Conservation (phyloP, 2,888 invertebrate genomes). For the Chalcosyrphus nemorum region DNA sequence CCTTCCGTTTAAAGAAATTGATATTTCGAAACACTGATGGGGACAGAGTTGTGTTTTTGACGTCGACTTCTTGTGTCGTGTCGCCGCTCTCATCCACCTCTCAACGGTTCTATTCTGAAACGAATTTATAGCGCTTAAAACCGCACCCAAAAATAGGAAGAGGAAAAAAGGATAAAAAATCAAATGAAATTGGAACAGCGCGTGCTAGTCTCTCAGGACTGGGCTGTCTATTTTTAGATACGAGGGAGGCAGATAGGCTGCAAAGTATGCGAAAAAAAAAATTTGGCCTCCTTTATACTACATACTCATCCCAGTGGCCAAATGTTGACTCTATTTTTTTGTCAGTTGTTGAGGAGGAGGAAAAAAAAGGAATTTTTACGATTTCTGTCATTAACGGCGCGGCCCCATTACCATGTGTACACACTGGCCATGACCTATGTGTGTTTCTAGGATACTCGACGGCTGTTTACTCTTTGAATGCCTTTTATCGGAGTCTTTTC, state of each 20-base stretch:
- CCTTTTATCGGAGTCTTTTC: conserved; percentile 33
- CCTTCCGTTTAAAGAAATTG: conserved; percentile 8
- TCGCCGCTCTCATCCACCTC: neutral
- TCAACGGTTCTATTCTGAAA: conserved; percentile 1
- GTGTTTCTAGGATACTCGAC: conserved; percentile 29
- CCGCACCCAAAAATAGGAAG: conserved; percentile 33
- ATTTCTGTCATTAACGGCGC: conserved; percentile 32
- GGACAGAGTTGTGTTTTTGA: neutral
- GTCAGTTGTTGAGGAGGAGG: neutral
- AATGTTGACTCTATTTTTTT: neutral
- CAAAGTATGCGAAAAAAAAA: conserved; percentile 29
- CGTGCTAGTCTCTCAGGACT: conserved; percentile 4
- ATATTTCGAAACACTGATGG: neutral
- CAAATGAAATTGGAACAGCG: conserved; percentile 51
- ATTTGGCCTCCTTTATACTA: conserved; percentile 22
- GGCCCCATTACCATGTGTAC: conserved; percentile 6
- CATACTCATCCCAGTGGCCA: neutral
- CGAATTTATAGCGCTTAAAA: conserved; percentile 17
- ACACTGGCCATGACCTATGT: conserved; percentile 58
- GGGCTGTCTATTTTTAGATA: conserved; percentile 43
- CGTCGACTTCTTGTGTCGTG: neutral
- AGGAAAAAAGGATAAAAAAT: conserved; percentile 32
- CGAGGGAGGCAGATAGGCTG: neutral
- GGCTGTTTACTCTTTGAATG: conserved; percentile 1
- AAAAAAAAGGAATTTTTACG: conserved; percentile 2